Evolutionary conservation across 2,888 invertebrate species (phyloP).

Genomic region (Nemoura dubitans): DNA sequence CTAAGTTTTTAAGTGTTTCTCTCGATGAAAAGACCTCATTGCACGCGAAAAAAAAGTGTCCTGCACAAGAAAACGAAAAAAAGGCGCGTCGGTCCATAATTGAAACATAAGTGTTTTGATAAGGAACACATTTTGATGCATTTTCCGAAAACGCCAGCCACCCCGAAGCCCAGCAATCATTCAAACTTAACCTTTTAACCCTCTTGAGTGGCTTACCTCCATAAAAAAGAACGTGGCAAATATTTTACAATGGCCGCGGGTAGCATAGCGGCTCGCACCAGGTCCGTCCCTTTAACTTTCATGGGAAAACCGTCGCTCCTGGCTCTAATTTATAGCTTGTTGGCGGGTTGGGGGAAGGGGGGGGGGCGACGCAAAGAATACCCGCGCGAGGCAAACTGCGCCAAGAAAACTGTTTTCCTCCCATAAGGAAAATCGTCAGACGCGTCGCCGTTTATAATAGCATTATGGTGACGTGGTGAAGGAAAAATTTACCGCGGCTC

Average conservation of each 20-base stretch:
- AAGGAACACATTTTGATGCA: conserved; percentile 24
- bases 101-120: conserved; percentile 40
- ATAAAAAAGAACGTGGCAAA: conserved; percentile 41
- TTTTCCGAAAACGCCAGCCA: conserved; percentile 1
- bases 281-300: conserved; percentile 9
- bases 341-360: background rate
- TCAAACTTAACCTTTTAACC: conserved; percentile 37
- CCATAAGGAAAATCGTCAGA: conserved; percentile 8
- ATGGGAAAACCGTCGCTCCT: background rate
- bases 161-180: conserved; percentile 29
- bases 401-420: background rate
- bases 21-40: background rate
- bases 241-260: conserved; percentile 42
- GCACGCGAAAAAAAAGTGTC: background rate
- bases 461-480: conserved; percentile 37
- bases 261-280: background rate
- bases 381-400: conserved; percentile 3
- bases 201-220: conserved; percentile 38
- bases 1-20: conserved; percentile 40
- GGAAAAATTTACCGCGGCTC: background rate
- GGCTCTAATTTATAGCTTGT: conserved; percentile 29
- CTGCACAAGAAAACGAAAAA: background rate
- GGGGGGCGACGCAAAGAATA: conserved; percentile 1
- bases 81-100: conserved; percentile 21
- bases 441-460: conserved; percentile 17